Base-by-base conservation (phyloP, 2,113 vertebrate species). In the Eurystomus gularis region DNA sequence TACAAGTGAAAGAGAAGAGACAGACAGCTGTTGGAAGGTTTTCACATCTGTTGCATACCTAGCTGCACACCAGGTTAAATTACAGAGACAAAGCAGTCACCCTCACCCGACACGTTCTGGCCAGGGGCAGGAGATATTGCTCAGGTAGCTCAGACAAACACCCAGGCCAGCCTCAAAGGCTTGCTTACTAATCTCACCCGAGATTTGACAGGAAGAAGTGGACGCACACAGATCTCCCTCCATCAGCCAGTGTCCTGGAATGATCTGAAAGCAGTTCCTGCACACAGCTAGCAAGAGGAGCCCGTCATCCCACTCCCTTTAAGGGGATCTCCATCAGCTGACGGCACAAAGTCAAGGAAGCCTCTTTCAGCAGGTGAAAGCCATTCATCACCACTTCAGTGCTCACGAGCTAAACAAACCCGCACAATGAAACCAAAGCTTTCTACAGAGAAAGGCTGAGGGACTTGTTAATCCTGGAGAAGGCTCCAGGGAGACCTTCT, bases 1-100 rank as follows among this genome's bases (percentile, higher is more conserved):
- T 99, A 80, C 65, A 97, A 97, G 81, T 46, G 46, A 94, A 86
- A 91, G 60, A 94, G 19, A 86, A 61, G 66, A 93, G 40, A 94
- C 25, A 91, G 44, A 64, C 48, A 85, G 60, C 44, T 33, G 14
- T 71, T 83, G 62, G 6, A 9, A 70, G 24, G 9, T 79, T 91
- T 65, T 58, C 2, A 79, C 13, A 73, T 33, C 31, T 68, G 15
- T 16, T n/a, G 24, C 8, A 80, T 39, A 31, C 64, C 21, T 26
- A 88, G 49, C 18, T 25, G 17, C 13, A 14, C 9, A 21, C 6
- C 2, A 4, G 61, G 40, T 33, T 52, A 71, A 81, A 35, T 26
- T 7, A 17, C 42, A 71, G 19, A 3, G 35, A 89, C 35, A 46
- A 23, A 46, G 33, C 13, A 18, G 3, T 69, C 57, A 70, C 19